Percentiles rank a stretch among this genome's conserved stretches.
Evolutionary conservation across 2,797 vertebrate genomes (phyloP).

Genomic region (Lagorchestes hirsutus): DNA sequence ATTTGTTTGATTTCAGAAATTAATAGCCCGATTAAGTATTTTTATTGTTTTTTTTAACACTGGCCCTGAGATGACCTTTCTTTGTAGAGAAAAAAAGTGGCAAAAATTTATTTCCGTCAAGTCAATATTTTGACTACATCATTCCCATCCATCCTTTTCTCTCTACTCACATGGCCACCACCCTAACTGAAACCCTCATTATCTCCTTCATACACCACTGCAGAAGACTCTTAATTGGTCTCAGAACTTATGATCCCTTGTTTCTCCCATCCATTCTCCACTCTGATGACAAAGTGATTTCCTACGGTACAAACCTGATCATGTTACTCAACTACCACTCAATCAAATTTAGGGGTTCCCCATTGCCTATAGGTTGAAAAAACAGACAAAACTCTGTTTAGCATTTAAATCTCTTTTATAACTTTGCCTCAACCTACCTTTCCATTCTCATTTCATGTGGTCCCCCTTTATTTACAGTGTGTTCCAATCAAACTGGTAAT

Average conservation of each 20-base stretch:
- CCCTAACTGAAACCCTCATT: not conserved
- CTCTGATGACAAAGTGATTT: not conserved
- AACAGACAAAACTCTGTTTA: not conserved
- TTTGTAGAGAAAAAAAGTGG: not conserved
- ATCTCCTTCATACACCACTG: not conserved
- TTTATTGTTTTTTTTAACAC: constrained; percentile 11
- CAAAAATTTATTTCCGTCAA: not conserved
- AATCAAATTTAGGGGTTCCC: not conserved
- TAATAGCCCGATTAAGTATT: not conserved
- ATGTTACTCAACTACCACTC: not conserved
- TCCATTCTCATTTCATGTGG: not conserved
- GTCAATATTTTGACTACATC: not conserved
- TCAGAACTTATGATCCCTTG: not conserved
- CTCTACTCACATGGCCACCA: not conserved
- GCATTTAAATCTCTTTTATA: not conserved
- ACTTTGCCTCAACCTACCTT: not conserved
- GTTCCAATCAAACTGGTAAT: not conserved
- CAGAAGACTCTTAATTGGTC: not conserved
- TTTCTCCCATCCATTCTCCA: not conserved
- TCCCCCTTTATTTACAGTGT: not conserved
- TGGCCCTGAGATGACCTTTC: not conserved
- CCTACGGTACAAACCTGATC: constrained; percentile 1
- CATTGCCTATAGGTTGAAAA: not conserved
- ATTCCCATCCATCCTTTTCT: not conserved
- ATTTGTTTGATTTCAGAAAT: not conserved